Conservation (phyloP, 2,797 vertebrate genomes). For the Clarias laeviceps region DNA sequence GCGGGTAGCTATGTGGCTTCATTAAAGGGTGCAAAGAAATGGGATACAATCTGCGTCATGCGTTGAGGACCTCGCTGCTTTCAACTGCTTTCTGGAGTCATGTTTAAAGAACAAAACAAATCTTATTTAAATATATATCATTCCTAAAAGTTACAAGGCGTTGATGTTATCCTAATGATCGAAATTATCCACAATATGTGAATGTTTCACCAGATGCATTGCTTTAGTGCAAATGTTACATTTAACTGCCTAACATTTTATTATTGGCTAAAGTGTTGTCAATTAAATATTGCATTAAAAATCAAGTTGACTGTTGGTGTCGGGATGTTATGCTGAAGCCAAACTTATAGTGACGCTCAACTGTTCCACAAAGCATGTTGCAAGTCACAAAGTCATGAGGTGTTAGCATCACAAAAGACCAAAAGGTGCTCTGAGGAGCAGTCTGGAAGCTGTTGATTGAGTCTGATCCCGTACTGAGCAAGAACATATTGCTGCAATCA, state of each 20-base stretch:
- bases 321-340: neutral
- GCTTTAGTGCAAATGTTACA: neutral
- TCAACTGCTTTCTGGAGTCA: neutral
- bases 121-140: neutral
- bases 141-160: neutral
- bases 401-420: neutral
- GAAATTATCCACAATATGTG: neutral
- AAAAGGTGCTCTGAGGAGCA: neutral
- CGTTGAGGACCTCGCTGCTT: neutral
- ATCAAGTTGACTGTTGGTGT: neutral
- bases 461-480: neutral
- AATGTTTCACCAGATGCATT: neutral
- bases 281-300: neutral
- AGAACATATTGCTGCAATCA: neutral
- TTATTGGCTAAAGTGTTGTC: neutral
- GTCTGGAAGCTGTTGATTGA: neutral
- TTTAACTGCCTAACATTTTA: neutral
- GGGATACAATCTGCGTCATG: neutral
- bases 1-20: constrained; percentile 1
- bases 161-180: neutral
- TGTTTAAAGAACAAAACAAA: neutral
- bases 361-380: neutral
- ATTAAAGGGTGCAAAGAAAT: neutral
- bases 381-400: neutral
- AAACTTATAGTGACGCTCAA: neutral